These are phyloP conservation scores for Alces alces DNA, from an alignment of 2,113 vertebrate genomes.

Conservation along the genomic window DNA sequence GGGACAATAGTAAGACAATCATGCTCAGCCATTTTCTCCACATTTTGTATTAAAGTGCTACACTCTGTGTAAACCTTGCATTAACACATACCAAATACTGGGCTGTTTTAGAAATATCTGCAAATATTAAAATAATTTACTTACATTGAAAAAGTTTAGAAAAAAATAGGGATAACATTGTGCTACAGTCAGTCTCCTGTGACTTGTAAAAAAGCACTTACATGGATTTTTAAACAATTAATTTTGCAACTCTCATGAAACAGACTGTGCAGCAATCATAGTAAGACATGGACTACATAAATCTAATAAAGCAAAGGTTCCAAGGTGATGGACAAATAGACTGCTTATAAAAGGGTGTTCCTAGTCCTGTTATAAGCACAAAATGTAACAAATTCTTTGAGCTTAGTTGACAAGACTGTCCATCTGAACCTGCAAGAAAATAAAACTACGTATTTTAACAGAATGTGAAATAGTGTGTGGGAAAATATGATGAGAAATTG, in stretches of 20 bases:
- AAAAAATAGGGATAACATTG: constrained; percentile 40
- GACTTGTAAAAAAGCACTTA: constrained; percentile 80
- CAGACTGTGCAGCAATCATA: constrained; percentile 62
- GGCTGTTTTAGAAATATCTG: constrained; percentile 24
- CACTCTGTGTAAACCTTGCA: not conserved
- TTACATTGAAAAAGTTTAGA: constrained; percentile 64
- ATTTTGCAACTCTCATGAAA: constrained; percentile 76
- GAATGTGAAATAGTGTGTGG: not conserved
- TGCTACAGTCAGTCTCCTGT: constrained; percentile 55
- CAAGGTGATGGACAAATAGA: constrained; percentile 56
- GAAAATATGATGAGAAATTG: constrained; percentile 34
- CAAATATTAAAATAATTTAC: constrained; percentile 62
- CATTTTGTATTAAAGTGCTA: constrained; percentile 13
- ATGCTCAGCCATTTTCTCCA: not conserved
- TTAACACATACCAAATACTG: not conserved
- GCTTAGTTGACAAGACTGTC: constrained; percentile 52
- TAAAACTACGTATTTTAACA: constrained; percentile 5
- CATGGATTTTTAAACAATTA: constrained; percentile 77
- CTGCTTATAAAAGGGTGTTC: constrained; percentile 64
- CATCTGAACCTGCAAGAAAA: not conserved
- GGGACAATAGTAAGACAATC: not conserved
- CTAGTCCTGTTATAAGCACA: constrained; percentile 65
- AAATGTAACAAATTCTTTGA: constrained; percentile 59
- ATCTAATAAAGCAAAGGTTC: constrained; percentile 60
- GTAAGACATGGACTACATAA: constrained; percentile 63